Evolutionary conservation across 2,888 invertebrate species (phyloP), one percentile per base, ranked within the genome.

Genomic region (Oscheius sp.): DNA sequence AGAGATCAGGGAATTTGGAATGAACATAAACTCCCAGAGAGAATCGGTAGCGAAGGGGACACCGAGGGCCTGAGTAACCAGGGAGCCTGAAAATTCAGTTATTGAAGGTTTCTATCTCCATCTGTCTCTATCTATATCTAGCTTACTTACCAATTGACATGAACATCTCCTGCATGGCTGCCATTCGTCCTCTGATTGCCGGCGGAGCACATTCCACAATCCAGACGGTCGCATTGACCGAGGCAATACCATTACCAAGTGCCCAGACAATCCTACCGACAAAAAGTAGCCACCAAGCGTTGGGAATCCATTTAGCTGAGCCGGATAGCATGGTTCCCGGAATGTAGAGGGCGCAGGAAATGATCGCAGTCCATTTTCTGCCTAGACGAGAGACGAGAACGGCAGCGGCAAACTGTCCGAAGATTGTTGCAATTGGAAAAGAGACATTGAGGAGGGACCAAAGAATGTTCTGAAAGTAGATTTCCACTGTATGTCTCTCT

Each of bases 171-270:
- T 84, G 84, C 82, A 83, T 81, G 4, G 83, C 79, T 7, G 81
- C 83, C 78, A 83, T 82, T 47, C 81, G 74, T 37, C 84, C 84
- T 47, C 84, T 37, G 63, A 81, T 81, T 37, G 76, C 73, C 48
- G 80, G 78, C 4, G 84, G 83, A 0, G 84, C 82, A 35, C 82
- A 82, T 55, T 84, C 84, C 21, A 84, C 80, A 51, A 84, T 83
- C 84, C 84, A 84, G n/a, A 84, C 84, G 2, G 84, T 84, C 1
- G 81, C 81, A 66, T 79, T 81, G 7, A 84, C 84, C 32, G 78
- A 78, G 53, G 80, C 78, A n/a, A 84, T 81, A 35, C 84, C 84
- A 47, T 83, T 85, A 11, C 79, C 81, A n/a, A 84, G 75, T 0
- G 81, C 60, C 72, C 85, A 85, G 50, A 85, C 78, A 68, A 85